These are phyloP conservation scores for Solen grandis DNA, from an alignment of 1,140 invertebrate species.

Conservation along the genomic window DNA sequence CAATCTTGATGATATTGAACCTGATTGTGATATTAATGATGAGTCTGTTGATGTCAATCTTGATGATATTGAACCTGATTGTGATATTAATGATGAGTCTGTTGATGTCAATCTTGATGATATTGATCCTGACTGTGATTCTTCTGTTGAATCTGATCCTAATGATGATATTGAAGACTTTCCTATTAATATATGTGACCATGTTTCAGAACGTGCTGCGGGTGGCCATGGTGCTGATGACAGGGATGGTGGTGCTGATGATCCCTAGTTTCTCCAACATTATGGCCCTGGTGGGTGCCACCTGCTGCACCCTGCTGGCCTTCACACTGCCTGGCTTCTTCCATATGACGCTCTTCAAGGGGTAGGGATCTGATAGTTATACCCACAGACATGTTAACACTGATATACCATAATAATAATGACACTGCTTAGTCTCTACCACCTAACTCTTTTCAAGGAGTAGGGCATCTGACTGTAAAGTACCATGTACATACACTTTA, in stretches of 20 bases:
- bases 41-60: too few species aligned
- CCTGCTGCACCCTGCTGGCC: constrained; percentile 82
- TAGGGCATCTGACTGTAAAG: neutral
- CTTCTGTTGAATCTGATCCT: too few species aligned
- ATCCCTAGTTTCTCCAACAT: constrained; percentile 82
- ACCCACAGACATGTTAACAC: neutral
- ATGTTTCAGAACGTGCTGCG: constrained; percentile 80
- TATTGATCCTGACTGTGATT: too few species aligned
- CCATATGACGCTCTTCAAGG: constrained; percentile 80
- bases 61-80: too few species aligned
- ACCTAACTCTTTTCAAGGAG: neutral
- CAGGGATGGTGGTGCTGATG: constrained; percentile 81
- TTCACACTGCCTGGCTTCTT: constrained; percentile 82
- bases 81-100: too few species aligned
- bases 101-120: too few species aligned
- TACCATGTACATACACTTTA: constrained; percentile 28
- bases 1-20: too few species aligned
- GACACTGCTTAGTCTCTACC: neutral
- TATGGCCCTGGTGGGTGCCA: constrained; percentile 82
- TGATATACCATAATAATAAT: neutral
- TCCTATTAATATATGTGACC: too few species aligned
- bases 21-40: too few species aligned
- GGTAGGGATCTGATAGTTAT: constrained; percentile 77
- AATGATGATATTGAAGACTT: too few species aligned
- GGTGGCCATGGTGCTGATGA: constrained; percentile 76